Conservation (phyloP, 2,113 vertebrate genomes). For the Vanacampus margaritifer region DNA sequence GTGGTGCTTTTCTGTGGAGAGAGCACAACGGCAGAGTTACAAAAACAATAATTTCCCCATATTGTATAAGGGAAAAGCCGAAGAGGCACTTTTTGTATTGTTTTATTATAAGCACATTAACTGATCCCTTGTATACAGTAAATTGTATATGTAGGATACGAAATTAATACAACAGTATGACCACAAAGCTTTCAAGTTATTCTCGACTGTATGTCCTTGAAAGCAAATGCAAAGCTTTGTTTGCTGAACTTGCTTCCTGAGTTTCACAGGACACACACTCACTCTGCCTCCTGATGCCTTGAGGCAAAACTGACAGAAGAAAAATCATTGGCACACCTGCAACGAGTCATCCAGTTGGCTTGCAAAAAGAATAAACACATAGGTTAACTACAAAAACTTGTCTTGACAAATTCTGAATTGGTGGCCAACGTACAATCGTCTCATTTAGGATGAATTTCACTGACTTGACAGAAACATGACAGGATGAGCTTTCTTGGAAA, state of each 20-base stretch:
- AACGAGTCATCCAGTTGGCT: neutral
- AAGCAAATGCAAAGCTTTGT: conserved; percentile 16
- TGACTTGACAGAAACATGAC: neutral
- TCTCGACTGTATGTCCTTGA: conserved; percentile 1
- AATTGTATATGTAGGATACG: neutral
- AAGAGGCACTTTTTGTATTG: conserved; percentile 16
- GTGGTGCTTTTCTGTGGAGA: conserved; percentile 13
- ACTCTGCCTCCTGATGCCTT: conserved; percentile 18
- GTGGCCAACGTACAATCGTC: neutral
- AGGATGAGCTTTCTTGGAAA: too few relatives aligned
- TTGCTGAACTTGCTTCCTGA: conserved; percentile 1
- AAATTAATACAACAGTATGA: neutral
- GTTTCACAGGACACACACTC: neutral
- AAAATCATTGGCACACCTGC: conserved; percentile 14
- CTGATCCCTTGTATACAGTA: neutral
- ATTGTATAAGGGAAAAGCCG: conserved; percentile 22
- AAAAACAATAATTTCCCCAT: conserved; percentile 24
- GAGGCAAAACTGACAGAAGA: conserved; percentile 26
- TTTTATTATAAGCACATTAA: conserved; percentile 41
- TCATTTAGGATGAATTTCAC: neutral
- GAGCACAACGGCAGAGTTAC: conserved; percentile 20
- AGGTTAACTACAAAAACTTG: neutral
- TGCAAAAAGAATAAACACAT: neutral
- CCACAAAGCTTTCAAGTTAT: conserved; percentile 16
- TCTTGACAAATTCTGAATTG: neutral